Percentiles rank a stretch among this genome's conserved stretches.
Conservation (phyloP, 2,113 vertebrate genomes). For the Mionectes macconnelli region DNA sequence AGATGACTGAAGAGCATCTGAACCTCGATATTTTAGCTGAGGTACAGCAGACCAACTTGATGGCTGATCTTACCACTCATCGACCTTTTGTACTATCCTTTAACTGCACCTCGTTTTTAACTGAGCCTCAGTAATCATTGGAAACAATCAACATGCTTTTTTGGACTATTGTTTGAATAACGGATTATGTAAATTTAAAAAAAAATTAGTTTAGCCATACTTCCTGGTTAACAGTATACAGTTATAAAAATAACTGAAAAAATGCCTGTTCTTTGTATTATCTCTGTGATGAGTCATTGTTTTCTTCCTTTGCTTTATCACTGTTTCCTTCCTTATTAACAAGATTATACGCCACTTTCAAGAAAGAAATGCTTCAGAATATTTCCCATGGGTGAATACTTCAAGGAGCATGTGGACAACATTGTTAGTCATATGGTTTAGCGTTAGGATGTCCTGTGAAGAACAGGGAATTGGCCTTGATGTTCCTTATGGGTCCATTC, state of each 20-base stretch:
- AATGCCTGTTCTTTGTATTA: neutral
- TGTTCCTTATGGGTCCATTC: neutral
- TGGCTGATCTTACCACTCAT: neutral
- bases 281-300: neutral
- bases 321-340: neutral
- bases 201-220: neutral
- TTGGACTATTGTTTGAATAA: slow-evolving; percentile 9
- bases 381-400: neutral
- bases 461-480: neutral
- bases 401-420: neutral
- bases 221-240: neutral
- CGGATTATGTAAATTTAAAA: neutral
- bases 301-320: slow-evolving; percentile 28
- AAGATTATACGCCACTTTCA: neutral
- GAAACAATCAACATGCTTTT: neutral
- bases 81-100: neutral
- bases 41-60: neutral
- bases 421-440: neutral
- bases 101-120: neutral
- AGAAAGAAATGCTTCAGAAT: neutral
- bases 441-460: neutral
- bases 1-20: neutral
- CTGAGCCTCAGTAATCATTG: neutral
- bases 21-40: neutral
- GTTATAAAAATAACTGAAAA: neutral